These are phyloP conservation scores for Platorchestia sp. DNA, from an alignment of 1,140 invertebrate genomes.

Conservation along the genomic window DNA sequence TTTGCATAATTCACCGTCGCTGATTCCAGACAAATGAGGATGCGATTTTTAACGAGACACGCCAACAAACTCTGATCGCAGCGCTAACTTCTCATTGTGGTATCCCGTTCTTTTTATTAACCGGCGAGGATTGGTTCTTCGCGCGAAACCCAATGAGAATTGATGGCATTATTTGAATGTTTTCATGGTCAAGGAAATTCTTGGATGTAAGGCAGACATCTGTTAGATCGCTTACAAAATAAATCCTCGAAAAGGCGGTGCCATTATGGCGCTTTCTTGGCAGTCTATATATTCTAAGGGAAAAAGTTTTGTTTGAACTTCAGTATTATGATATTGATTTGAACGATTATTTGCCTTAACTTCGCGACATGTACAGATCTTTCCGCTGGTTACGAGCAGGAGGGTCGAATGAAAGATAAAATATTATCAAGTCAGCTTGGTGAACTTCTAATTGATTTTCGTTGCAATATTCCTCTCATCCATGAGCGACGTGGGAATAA, in stretches of 20 bases:
- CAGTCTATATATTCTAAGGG: background rate
- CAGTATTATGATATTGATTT: too few species aligned
- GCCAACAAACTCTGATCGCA: conserved; percentile 7
- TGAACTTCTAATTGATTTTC: too few species aligned
- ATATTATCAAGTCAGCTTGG: too few species aligned
- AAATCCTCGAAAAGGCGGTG: background rate
- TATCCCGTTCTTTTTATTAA: background rate
- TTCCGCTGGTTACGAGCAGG: too few species aligned
- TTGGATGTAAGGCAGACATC: background rate
- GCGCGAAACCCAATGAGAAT: background rate
- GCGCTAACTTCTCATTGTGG: background rate
- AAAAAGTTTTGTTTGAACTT: background rate
- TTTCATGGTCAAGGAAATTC: background rate
- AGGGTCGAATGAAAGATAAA: too few species aligned
- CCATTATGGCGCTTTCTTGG: background rate
- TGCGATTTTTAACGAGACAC: conserved; percentile 4
- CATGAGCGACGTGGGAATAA: too few species aligned
- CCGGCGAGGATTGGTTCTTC: background rate
- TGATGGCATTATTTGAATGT: background rate
- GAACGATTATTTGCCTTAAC: too few species aligned
- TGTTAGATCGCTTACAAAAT: background rate
- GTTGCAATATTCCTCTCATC: too few species aligned
- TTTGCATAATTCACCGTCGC: conserved; percentile 40
- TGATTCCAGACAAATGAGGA: conserved; percentile 42
- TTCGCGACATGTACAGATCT: too few species aligned